Percentiles rank a stretch among this genome's conserved stretches.
phyloP scores from a whole-genome alignment of 2,113 vertebrate genomes.

The Petrocephalus zakoni region DNA sequence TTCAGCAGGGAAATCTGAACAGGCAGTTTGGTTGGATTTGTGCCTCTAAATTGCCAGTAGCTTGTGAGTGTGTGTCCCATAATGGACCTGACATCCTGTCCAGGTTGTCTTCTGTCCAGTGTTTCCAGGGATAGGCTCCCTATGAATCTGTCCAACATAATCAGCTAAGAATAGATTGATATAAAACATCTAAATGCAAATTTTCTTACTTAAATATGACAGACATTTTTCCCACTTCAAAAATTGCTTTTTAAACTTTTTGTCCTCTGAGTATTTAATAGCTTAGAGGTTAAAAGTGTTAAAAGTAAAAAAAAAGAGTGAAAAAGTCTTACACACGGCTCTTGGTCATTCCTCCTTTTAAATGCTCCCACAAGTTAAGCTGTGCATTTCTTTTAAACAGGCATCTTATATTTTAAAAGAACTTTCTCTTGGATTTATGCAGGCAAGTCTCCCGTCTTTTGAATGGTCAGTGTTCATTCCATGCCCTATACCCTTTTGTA shows the following conservation, averaged over 20 bases:
- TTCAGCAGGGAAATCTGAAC: neutral
- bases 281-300: neutral
- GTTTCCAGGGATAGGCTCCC: neutral
- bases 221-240: neutral
- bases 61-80: neutral
- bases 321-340: neutral
- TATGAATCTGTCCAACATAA: neutral
- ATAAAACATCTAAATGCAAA: neutral
- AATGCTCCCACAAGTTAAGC: neutral
- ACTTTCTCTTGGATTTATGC: neutral
- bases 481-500: conserved; percentile 31
- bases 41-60: neutral
- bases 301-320: neutral
- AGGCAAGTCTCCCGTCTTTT: conserved; percentile 13
- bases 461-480: conserved; percentile 26
- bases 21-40: neutral
- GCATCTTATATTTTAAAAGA: neutral
- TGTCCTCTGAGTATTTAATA: conserved; percentile 4
- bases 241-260: neutral
- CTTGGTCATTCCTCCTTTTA: neutral
- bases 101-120: neutral
- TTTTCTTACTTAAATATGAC: neutral
- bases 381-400: neutral
- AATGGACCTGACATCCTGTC: neutral
- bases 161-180: neutral